phyloP scores from a whole-genome alignment of 2,113 vertebrate species.

The Stercorarius parasiticus region DNA sequence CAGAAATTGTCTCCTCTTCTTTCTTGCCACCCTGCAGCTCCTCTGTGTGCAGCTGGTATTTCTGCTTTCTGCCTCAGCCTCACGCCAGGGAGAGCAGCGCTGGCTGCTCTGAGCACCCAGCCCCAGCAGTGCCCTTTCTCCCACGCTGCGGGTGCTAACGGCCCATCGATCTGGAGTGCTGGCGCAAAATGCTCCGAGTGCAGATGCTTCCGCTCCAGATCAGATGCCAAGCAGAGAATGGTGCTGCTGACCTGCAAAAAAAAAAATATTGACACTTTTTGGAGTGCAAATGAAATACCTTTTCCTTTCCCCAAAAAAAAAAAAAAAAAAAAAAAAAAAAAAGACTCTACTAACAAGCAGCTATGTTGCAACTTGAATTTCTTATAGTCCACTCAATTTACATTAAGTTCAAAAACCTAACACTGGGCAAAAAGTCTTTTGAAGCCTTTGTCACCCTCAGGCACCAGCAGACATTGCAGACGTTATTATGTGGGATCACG shows the following conservation, averaged over 20 bases:
- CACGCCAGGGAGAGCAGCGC: fast-evolving
- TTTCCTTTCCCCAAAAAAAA: neutral
- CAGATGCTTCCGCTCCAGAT: neutral
- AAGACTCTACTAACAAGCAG: neutral
- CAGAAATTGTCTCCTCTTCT: neutral
- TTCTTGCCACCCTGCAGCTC: neutral
- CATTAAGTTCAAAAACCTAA: neutral
- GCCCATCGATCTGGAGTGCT: neutral
- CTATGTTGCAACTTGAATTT: slow-evolving; percentile 9
- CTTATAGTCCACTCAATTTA: neutral
- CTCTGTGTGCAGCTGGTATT: neutral
- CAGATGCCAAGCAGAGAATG: neutral
- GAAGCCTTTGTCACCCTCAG: neutral
- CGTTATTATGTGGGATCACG: fast-evolving
- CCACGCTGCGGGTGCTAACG: neutral
- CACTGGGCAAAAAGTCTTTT: neutral
- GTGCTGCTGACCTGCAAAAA: neutral
- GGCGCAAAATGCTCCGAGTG: neutral
- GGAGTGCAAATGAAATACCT: neutral
- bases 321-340: neutral
- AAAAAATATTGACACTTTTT: neutral
- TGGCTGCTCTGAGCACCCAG: neutral
- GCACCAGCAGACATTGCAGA: neutral
- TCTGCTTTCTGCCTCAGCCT: neutral
- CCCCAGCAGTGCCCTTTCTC: neutral